Evolutionary conservation across 2,113 vertebrate genomes (phyloP), one percentile per base, ranked within the genome.

Genomic region (Bothrops jararaca): DNA sequence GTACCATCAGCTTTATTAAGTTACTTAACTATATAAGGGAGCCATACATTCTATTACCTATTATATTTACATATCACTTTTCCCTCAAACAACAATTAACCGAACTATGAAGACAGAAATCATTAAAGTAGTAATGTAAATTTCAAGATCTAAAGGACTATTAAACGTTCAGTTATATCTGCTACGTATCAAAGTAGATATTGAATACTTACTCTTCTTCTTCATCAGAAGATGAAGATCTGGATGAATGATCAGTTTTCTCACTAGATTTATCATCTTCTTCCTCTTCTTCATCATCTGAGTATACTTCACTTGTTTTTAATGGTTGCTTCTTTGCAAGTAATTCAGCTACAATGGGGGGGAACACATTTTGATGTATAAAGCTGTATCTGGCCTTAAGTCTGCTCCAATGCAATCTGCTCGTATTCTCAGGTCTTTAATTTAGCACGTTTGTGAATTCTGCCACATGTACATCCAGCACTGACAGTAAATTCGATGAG

Each of bases 211-310:
- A 99, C 99, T 99, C 99, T 89, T 99, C 99, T 64, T 99, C 99
- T 39, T 98, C 98, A 93, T 98, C 99, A 12, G 99, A 99, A 0
- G 99, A 99, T 0, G 99, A 99, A 0, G 99, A 99, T 48, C 98
- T 98, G 18, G 99, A 99, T 42, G 98, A 99, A 9, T 98, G 98
- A 95, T 99, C 99, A 22, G 98, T 99, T 96, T 99, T 99, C 90
- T 99, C 99, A 15, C 99, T 99, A 57, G 99, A 99, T 93, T 99
- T 99, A 96, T 99, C 99, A 56, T 99, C 99, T 56, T 99, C 99
- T 90, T 99, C 98, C 69, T 99, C 99, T 42, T 99, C 99, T 95
- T 99, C 99, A 80, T 99, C 99, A 22, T 99, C 99, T 18, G 99
- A 99, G 94, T 99, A 99, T 3, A 99, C 99, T 95, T 99, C 99